Conservation (phyloP, 2,797 vertebrate species). For the Coreius guichenoti region DNA sequence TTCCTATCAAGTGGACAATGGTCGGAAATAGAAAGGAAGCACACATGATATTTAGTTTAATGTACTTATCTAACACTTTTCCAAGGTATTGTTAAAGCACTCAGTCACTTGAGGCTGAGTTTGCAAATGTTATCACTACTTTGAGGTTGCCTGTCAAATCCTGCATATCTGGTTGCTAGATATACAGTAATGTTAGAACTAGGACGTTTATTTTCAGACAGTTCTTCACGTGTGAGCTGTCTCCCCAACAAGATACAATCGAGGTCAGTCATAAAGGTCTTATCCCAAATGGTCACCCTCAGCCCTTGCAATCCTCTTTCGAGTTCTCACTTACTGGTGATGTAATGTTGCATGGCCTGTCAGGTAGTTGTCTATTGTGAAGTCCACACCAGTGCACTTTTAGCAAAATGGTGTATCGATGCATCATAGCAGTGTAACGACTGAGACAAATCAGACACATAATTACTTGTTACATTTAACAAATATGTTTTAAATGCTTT, state of each 20-base stretch:
- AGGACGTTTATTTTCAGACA: background rate
- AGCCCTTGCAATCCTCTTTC: background rate
- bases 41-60: background rate
- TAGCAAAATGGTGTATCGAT: background rate
- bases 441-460: no score
- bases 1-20: constrained; percentile 2
- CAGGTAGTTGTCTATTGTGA: background rate
- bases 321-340: background rate
- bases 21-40: background rate
- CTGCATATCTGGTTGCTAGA: background rate
- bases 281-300: background rate
- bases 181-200: background rate
- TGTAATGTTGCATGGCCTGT: background rate
- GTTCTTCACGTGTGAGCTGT: no score
- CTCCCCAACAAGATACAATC: background rate
- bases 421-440: no score
- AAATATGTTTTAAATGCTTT: no score
- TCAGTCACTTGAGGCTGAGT: background rate
- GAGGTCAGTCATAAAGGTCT: background rate
- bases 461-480: no score
- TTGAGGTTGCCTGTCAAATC: background rate
- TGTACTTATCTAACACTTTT: background rate
- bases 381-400: background rate
- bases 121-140: background rate
- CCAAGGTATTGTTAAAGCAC: background rate